phyloP scores from a whole-genome alignment of 2,888 invertebrate species.

The Girardia tigrina region DNA sequence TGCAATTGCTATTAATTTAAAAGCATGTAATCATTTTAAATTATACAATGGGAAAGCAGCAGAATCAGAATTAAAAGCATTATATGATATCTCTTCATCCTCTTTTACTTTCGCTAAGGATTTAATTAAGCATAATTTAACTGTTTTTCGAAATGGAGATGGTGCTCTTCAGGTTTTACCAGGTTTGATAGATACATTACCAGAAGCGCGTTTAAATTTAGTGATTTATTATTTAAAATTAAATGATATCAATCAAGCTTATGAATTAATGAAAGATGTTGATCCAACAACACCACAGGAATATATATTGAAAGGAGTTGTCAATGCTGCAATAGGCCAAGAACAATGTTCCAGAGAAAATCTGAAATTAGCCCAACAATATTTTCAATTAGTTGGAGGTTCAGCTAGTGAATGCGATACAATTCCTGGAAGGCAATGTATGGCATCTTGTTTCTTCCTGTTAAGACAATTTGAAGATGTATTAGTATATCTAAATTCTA shows the following conservation, averaged over 20 bases:
- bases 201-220: conserved; percentile 85
- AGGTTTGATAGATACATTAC: conserved; percentile 76
- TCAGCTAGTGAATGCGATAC: conserved; percentile 89
- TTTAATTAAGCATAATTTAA: conserved; percentile 75
- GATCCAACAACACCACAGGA: conserved; percentile 86
- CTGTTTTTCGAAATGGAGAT: conserved; percentile 82
- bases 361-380: conserved; percentile 82
- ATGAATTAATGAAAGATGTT: conserved; percentile 71
- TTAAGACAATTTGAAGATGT: conserved; percentile 88
- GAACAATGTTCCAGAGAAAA: conserved; percentile 78
- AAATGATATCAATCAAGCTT: conserved; percentile 74
- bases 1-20: conserved; percentile 82
- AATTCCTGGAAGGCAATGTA: conserved; percentile 78
- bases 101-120: conserved; percentile 68
- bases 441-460: conserved; percentile 91
- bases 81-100: conserved; percentile 61
- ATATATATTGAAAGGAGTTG: conserved; percentile 86
- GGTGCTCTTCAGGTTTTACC: conserved; percentile 82
- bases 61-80: conserved; percentile 69
- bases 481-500: conserved; percentile 81
- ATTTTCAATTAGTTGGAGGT: conserved; percentile 84
- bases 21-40: conserved; percentile 67
- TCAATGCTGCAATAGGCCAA: conserved; percentile 80
- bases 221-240: conserved; percentile 75
- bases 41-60: conserved; percentile 86